Evolutionary conservation across 2,113 vertebrate genomes (phyloP), one percentile per base, ranked within the genome.

Genomic region (Sciurus niger): DNA sequence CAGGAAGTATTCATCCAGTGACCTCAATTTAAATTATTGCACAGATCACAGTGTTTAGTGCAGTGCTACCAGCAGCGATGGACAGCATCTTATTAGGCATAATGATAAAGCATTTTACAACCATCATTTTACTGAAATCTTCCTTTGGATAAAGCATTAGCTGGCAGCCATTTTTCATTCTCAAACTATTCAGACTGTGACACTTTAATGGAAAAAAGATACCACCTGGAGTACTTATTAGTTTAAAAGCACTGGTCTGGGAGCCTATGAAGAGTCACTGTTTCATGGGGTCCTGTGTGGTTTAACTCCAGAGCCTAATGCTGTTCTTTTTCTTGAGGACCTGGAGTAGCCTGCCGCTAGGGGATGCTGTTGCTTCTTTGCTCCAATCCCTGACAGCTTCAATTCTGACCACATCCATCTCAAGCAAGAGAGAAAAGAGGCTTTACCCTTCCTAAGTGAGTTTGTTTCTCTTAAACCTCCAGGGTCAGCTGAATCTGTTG

Each of bases 11-110:
- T 82, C 4, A 43, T 77, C 53, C 72, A 37, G 7, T 95, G 95
- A 97, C 91, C 96, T 97, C 97, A 86, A 92, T 96, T 94, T 96
- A 95, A 96, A 96, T 90, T 90, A 89, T 34, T 90, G 89, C 79
- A 58, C 48, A 95, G 78, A 94, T 92, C 93, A 89, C 65, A 91
- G 28, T 37, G 60, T 96, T 98, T 97, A 77, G 89, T 91, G 63
- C 72, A 91, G 88, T 40, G 78, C 32, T 89, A 22, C 95, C 58
- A 76, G 30, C 72, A 96, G 89, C 93, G 58, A 89, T 16, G 88
- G 80, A 53, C 79, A 95, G 94, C 74, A 80, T 96, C 94, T 97
- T 92, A 83, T 93, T 92, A 96, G 37, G 53, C 63, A 40, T 53
- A 37, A 86, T 95, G 96, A 83, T 84, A 96, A 98, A 93, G 40